Percentiles rank a stretch among this genome's conserved stretches.
phyloP scores from a whole-genome alignment of 2,113 vertebrate species.

The Chlorodrepanis virens region DNA sequence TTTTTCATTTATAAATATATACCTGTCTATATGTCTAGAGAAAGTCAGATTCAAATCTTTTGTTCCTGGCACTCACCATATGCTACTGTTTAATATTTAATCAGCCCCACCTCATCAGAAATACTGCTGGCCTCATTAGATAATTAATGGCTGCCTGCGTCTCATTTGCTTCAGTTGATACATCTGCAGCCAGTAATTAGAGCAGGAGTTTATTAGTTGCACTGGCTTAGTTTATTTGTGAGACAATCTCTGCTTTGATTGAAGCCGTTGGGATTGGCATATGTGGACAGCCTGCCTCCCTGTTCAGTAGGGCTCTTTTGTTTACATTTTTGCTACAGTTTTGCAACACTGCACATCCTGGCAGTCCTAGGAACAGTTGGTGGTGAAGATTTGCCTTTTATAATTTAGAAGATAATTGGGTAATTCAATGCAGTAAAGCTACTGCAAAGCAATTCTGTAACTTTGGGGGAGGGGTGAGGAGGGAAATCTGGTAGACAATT shows the following conservation, averaged over 20 bases:
- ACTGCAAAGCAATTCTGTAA: conserved; percentile 57
- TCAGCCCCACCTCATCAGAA: conserved; percentile 84
- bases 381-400: conserved; percentile 76
- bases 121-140: conserved; percentile 83
- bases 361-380: conserved; percentile 75
- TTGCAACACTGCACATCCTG: conserved; percentile 72
- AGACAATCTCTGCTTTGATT: conserved; percentile 75
- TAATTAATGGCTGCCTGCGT: conserved; percentile 83
- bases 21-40: background rate
- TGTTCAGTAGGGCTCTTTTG: conserved; percentile 72
- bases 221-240: conserved; percentile 78
- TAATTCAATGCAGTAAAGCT: conserved; percentile 69
- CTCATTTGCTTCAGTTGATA: conserved; percentile 82
- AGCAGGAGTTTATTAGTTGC: conserved; percentile 82
- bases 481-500: conserved; percentile 20
- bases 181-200: conserved; percentile 88
- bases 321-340: conserved; percentile 77
- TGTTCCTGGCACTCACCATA: conserved; percentile 80
- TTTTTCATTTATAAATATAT: background rate
- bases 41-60: conserved; percentile 57
- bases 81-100: conserved; percentile 90
- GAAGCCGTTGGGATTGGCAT: conserved; percentile 74
- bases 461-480: conserved; percentile 8
- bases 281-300: conserved; percentile 71
- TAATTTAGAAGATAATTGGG: conserved; percentile 82